Base-by-base conservation (phyloP, 2,113 vertebrate species). In the Coptodon bakossiorum region DNA sequence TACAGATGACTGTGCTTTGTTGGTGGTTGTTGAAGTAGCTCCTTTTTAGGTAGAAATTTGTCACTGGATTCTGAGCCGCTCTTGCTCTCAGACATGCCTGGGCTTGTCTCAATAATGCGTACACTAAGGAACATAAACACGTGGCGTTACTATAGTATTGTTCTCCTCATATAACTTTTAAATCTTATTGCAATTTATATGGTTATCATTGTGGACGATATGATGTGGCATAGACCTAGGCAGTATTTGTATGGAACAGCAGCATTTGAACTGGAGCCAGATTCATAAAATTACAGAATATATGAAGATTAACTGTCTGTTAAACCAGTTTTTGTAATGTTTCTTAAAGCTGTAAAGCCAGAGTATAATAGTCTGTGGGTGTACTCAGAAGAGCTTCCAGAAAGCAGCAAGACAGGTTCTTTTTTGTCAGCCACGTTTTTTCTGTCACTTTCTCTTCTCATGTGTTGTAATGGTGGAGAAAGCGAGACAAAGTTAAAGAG, bases 371-470 rank as follows among this genome's bases (percentile, higher is more conserved):
- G 14, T 83, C 79, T 53, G 24, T 38, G 40, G 16, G 5, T 79
- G 73, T 52, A 84, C 76, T 68, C 43, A 79, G 63, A 43, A 34
- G 27, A 73, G 36, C 68, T 84, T 50, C 83, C 85, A 88, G 73
- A 13, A 14, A 79, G n/a, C 90, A 82, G 80, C 57, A 27, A 84
- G 88, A 82, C 88, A 52, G 79, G 85, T 86, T 81, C 59, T 66
- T 89, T 82, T 86, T 56, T 63, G 56, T 92, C 38, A 10, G 81
- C 38, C 88, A 80, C 43, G 59, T 94, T 94, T 92, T 83, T 89
- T 89, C 84, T 91, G 91, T 92, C 92, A 89, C 88, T 87, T 93
- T 94, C 53, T 80, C 13, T 84, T 68, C 56, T 90, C 93, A 92
- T 81, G 83, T 90, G 90, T 80, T 38, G 82, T 81, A 90, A 87